These are phyloP conservation scores for Vultur gryphus DNA, from an alignment of 2,797 vertebrate genomes.

Conservation along the genomic window DNA sequence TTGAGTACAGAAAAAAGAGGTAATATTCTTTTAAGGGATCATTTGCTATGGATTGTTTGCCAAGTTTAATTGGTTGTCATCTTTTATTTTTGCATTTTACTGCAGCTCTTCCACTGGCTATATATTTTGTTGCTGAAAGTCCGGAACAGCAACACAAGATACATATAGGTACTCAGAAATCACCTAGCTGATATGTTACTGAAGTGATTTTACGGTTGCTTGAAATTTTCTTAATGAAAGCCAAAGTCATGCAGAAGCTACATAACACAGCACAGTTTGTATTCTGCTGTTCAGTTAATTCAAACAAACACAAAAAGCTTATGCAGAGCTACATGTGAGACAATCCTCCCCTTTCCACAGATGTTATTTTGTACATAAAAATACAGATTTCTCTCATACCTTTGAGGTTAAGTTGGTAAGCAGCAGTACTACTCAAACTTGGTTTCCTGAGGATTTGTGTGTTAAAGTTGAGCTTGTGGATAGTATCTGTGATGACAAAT, in stretches of 20 bases:
- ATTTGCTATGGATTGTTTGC: not conserved
- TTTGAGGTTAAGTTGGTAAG: not conserved
- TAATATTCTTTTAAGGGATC: not conserved
- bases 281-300: not conserved
- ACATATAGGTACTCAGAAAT: not conserved
- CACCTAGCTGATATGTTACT: not conserved
- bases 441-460: not conserved
- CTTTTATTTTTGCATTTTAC: not conserved
- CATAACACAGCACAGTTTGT: not conserved
- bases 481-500: not conserved
- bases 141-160: not conserved
- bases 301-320: not conserved
- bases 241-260: not conserved
- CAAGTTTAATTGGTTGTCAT: not conserved
- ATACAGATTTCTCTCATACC: not conserved
- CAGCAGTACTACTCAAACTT: not conserved
- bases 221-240: not conserved
- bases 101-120: not conserved
- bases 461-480: not conserved
- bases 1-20: not conserved
- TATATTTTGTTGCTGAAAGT: not conserved
- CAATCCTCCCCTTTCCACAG: not conserved
- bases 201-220: not conserved
- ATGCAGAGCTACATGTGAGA: not conserved
- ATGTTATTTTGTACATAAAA: not conserved